Percentiles rank a stretch among this genome's conserved stretches.
Conservation (phyloP, 1,140 invertebrate species). For the Rhyacophila brunnea region DNA sequence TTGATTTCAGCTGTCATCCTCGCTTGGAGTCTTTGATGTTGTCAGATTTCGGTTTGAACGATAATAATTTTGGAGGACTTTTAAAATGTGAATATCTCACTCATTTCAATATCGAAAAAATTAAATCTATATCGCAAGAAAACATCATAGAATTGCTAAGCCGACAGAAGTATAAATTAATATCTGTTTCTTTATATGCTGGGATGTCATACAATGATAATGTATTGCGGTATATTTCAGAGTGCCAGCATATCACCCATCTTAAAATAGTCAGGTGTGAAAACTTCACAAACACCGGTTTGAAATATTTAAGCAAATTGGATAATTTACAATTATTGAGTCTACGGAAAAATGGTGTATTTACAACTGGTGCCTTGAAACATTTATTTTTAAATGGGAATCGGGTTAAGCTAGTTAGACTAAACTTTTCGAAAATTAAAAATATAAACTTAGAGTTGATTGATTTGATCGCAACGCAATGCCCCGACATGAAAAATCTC, state of each 20-base stretch:
- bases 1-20: slow-evolving; percentile 43
- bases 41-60: slow-evolving; percentile 48
- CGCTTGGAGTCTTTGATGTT: slow-evolving; percentile 43
- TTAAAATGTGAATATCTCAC: slow-evolving; percentile 42
- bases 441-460: slow-evolving; percentile 45
- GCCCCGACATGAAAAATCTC: slow-evolving; percentile 47
- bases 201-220: slow-evolving; percentile 43
- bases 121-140: slow-evolving; percentile 41
- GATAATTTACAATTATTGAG: slow-evolving; percentile 39
- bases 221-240: slow-evolving; percentile 41
- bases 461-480: slow-evolving; percentile 46
- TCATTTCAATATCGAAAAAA: slow-evolving; percentile 49
- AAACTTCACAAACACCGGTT: slow-evolving; percentile 44
- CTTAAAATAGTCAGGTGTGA: slow-evolving; percentile 50
- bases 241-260: slow-evolving; percentile 42
- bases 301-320: slow-evolving; percentile 39
- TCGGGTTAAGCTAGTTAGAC: slow-evolving; percentile 41
- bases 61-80: slow-evolving; percentile 42
- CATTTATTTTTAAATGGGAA: slow-evolving; percentile 40
- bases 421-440: slow-evolving; percentile 48
- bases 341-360: slow-evolving; percentile 49
- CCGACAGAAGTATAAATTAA: slow-evolving; percentile 40
- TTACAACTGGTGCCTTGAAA: slow-evolving; percentile 42
- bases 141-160: slow-evolving; percentile 43
- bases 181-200: slow-evolving; percentile 46